A percentile compares a stretch with the other conserved stretches of the same genome.
phyloP scores from a whole-genome alignment of 1,140 invertebrate genomes.

The Parapsyche elsis region DNA sequence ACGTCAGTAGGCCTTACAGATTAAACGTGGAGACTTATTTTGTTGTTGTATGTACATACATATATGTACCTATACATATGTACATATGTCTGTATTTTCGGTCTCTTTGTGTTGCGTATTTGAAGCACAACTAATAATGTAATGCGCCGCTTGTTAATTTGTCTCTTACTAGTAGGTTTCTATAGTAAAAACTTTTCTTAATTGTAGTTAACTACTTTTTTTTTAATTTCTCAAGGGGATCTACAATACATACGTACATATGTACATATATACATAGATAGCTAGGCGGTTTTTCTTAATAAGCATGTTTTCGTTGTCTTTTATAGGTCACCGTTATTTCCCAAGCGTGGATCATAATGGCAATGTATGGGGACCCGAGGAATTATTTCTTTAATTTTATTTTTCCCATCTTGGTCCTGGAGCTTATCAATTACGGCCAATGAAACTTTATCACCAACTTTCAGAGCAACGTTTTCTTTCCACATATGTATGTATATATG shows the following conservation, averaged over 20 bases:
- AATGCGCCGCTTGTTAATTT: not conserved
- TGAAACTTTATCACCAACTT: slow-evolving; percentile 1
- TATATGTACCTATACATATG: not conserved
- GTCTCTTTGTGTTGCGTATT: not conserved
- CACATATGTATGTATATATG: no score
- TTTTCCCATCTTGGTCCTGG: slow-evolving; percentile 12
- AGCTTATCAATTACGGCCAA: slow-evolving; percentile 34
- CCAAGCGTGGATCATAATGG: slow-evolving; percentile 35
- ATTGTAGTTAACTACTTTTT: slow-evolving; percentile 23
- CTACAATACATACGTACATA: no score
- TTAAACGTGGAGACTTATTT: no score
- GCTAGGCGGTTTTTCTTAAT: slow-evolving; percentile 32
- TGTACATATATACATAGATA: no score
- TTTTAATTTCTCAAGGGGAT: slow-evolving; percentile 3
- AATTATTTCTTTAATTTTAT: slow-evolving; percentile 39
- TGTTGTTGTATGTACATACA: not conserved
- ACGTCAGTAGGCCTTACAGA: slow-evolving; percentile 12
- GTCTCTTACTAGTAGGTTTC: not conserved
- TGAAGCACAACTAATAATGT: not conserved
- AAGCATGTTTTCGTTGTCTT: slow-evolving; percentile 28
- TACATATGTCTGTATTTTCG: not conserved
- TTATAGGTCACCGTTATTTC: slow-evolving; percentile 35
- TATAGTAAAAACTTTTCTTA: slow-evolving; percentile 21
- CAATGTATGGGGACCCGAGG: not conserved
- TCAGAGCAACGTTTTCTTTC: not conserved